Conservation (phyloP, 1,140 invertebrate species). For the Drosophila asahinai region DNA sequence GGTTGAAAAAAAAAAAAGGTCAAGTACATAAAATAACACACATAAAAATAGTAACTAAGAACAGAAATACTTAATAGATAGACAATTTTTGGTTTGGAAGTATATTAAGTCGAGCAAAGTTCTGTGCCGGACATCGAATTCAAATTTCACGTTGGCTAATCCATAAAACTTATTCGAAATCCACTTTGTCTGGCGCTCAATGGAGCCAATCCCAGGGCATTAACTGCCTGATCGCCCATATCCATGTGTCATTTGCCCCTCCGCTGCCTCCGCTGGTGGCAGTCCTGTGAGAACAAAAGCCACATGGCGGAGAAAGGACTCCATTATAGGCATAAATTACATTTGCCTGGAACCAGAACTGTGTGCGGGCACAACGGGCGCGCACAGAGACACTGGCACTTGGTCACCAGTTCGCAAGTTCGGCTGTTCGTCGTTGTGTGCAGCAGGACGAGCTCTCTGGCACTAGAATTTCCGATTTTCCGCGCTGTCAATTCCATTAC, state of each 20-base stretch:
- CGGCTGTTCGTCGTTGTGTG: constrained; percentile 26
- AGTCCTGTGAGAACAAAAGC: constrained; percentile 33
- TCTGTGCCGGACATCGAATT: not conserved
- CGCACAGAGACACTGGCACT: constrained; percentile 20
- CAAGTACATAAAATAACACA: too few species aligned
- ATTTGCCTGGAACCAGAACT: constrained; percentile 28
- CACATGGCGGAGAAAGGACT: constrained; percentile 43
- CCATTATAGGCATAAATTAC: constrained; percentile 69
- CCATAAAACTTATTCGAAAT: constrained; percentile 19
- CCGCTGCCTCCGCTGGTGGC: not conserved
- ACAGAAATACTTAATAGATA: too few species aligned
- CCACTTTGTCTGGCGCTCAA: constrained; percentile 27
- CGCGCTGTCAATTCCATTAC: constrained; percentile 66
- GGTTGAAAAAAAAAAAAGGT: too few species aligned
- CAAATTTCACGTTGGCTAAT: constrained; percentile 6
- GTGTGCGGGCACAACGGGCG: not conserved
- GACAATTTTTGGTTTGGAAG: too few species aligned
- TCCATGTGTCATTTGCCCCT: constrained; percentile 19
- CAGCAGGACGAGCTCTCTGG: constrained; percentile 19
- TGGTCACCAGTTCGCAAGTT: constrained; percentile 20
- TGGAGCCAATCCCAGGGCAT: constrained; percentile 24
- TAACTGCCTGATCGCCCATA: constrained; percentile 27
- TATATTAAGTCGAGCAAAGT: not conserved
- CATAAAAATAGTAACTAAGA: not conserved
- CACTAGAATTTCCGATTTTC: constrained; percentile 68